These are phyloP conservation scores for Drymodes brunneopygia DNA, from an alignment of 2,113 vertebrate species.

Conservation along the genomic window DNA sequence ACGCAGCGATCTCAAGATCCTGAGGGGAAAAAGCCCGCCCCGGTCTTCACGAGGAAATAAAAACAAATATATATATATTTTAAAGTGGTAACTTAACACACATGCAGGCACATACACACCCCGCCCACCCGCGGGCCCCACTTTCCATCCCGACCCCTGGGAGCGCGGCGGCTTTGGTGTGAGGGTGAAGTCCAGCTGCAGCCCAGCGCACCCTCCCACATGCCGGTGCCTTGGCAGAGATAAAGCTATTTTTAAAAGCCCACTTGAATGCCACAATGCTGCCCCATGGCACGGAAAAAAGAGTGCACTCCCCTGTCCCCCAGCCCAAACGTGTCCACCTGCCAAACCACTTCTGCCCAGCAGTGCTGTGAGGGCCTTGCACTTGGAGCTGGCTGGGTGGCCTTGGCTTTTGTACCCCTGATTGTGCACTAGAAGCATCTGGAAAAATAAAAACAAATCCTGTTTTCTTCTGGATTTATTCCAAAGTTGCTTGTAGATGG, in stretches of 20 bases:
- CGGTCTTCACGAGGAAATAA: neutral
- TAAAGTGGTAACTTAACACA: neutral
- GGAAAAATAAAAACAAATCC: fast-evolving
- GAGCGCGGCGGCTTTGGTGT: fast-evolving
- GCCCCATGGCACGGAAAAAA: fast-evolving
- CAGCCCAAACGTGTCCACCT: fast-evolving
- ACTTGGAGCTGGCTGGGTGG: fast-evolving
- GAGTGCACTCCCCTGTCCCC: fast-evolving
- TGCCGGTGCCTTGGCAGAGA: neutral
- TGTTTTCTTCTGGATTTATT: neutral
- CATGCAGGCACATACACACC: fast-evolving
- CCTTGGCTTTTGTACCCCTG: neutral
- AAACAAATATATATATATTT: neutral
- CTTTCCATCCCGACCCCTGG: neutral
- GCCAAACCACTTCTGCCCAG: neutral
- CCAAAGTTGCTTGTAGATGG: neutral
- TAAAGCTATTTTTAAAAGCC: neutral
- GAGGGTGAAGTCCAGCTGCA: neutral
- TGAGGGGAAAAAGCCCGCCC: no score
- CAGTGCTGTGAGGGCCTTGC: fast-evolving
- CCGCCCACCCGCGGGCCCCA: neutral
- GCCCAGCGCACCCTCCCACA: fast-evolving
- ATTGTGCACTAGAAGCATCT: neutral
- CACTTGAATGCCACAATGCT: neutral
- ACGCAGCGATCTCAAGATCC: no score